Base-by-base conservation (phyloP, 2,113 vertebrate species). In the Scatophagus argus region DNA sequence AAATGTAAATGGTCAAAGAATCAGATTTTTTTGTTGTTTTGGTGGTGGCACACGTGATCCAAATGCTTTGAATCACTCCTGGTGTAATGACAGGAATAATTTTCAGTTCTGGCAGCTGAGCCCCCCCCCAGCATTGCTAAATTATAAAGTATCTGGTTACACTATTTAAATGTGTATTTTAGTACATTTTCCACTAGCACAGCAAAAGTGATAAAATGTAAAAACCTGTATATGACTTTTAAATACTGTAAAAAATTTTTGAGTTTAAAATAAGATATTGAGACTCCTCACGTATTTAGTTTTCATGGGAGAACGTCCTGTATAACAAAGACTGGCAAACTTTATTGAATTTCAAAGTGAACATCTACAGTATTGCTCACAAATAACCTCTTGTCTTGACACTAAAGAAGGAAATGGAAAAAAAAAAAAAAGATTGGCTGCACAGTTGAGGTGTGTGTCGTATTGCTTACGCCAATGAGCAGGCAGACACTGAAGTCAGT, bases 331-430 rank as follows among this genome's bases (percentile, higher is more conserved):
- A 80, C 72, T 74, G 29, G 69, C 25, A 0, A 49, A 5, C 34
- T 61, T 65, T 44, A 62, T 46, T 62, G 34, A 70, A 27, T 77
- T 67, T 39, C 11, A 62, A 49, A 72, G 41, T 63, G 38, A 65
- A 65, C 1, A 6, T 41, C 36, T 39, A 78, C 62, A 82, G 74
- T 72, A 79, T 55, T 47, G 29, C 29, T 72, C 39, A 74, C 77
- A 86, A 86, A 87, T 79, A 81, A 87, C 60, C 77, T 21, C 77
- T 78, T 36, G 56, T 84, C 41, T 66, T 29, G 66, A 79, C 17
- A 10, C 43, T 79, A 69, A 67, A 83, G 47, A 41, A 75, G 51
- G 19, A 68, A 61, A 74, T 34, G 32, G 25, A 25, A 66, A 51
- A 76, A 41, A 19, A 46, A 11, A 31, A 25, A 66, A 51, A 76